phyloP scores from a whole-genome alignment of 2,888 invertebrate species.

The Noctua fimbriata region DNA sequence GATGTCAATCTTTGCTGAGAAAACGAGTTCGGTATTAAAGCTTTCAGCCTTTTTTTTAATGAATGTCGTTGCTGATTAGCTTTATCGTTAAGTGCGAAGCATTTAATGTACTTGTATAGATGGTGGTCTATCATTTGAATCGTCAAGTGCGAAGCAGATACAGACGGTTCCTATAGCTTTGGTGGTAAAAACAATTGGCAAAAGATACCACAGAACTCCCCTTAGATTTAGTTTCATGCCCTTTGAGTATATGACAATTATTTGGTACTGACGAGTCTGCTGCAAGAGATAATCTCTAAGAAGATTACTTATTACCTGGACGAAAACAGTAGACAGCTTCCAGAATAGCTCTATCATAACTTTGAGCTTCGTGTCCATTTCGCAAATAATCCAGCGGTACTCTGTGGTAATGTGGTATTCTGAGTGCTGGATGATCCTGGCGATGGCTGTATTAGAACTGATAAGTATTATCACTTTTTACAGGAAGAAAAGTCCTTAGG shows the following conservation, averaged over 20 bases:
- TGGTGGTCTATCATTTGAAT: not conserved
- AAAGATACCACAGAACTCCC: not conserved
- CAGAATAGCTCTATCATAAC: not conserved
- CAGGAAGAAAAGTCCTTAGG: not conserved
- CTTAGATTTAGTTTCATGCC: not conserved
- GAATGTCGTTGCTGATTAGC: conserved; percentile 9
- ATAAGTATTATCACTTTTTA: not conserved
- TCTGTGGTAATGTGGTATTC: not conserved
- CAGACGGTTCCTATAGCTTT: not conserved
- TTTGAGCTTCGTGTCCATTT: no score
- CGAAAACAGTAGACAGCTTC: not conserved
- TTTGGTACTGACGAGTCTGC: no score
- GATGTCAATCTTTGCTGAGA: conserved; percentile 47
- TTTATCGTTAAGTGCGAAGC: not conserved
- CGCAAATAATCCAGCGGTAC: not conserved
- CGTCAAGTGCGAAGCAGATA: not conserved
- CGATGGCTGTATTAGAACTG: not conserved
- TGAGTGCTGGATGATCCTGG: not conserved
- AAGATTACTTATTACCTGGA: not conserved
- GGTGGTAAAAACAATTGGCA: not conserved
- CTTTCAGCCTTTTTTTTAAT: conserved; percentile 24
- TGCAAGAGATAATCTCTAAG: not conserved
- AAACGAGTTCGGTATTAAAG: conserved; percentile 44
- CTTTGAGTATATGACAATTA: not conserved
- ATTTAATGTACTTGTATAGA: no score